These are phyloP conservation scores for Microctonus hyperodae DNA, from an alignment of 2,888 invertebrate species.

Conservation along the genomic window DNA sequence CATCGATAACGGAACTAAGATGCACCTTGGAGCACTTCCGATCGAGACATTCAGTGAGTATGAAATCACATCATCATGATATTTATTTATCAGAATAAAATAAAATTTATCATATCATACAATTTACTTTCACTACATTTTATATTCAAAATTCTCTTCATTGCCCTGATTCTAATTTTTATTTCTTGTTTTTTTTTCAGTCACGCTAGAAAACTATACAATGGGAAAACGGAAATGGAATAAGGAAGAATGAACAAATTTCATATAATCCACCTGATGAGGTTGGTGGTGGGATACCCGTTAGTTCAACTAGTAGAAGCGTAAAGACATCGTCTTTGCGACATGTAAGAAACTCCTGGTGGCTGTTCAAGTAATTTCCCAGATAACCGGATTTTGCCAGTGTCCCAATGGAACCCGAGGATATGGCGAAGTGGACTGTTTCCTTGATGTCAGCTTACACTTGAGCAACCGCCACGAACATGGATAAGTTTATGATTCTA, in stretches of 20 bases:
- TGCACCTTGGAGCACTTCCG: background rate
- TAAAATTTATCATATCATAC: background rate
- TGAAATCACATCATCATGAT: background rate
- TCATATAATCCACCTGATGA: background rate
- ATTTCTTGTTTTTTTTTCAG: too few relatives aligned
- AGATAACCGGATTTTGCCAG: slow-evolving; percentile 40
- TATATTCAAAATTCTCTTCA: too few relatives aligned
- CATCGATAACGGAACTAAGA: background rate
- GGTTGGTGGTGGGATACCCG: background rate
- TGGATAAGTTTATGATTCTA: background rate
- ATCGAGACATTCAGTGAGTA: background rate
- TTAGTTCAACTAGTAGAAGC: background rate
- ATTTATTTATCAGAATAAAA: background rate
- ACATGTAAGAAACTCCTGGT: background rate
- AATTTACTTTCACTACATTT: too few relatives aligned
- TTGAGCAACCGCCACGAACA: background rate
- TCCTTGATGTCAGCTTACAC: slow-evolving; percentile 2
- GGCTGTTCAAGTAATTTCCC: slow-evolving; percentile 38
- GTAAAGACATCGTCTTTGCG: background rate
- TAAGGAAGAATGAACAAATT: background rate
- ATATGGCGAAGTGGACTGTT: background rate
- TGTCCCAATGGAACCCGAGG: background rate
- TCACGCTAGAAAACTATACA: too few relatives aligned
- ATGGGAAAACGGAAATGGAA: too few relatives aligned
- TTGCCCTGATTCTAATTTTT: too few relatives aligned